Evolutionary conservation across 2,888 invertebrate species (phyloP).

Genomic region (Oxycera nigricornis): DNA sequence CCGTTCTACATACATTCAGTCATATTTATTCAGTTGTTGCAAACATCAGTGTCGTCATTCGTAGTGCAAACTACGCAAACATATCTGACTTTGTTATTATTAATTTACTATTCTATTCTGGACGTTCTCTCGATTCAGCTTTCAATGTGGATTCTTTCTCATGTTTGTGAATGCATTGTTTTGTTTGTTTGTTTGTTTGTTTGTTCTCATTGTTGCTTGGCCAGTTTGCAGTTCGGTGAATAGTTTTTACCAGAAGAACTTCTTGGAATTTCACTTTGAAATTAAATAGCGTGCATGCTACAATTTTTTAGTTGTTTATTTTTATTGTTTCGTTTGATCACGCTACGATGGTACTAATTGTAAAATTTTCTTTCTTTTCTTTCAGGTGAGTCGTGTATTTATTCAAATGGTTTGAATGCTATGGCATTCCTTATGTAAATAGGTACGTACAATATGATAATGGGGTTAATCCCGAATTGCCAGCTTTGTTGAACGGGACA

Average conservation of each 20-base stretch:
- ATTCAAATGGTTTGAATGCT: no score
- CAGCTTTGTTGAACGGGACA: no score
- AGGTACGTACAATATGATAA: no score
- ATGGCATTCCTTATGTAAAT: no score
- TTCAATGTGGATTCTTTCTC: neutral
- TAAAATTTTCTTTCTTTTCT: neutral
- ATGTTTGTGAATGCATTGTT: neutral
- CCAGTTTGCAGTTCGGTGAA: neutral
- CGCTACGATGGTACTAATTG: neutral
- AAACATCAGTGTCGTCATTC: neutral
- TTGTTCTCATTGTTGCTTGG: neutral
- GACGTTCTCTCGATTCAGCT: neutral
- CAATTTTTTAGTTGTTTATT: neutral
- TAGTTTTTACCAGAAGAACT: neutral
- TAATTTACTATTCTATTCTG: constrained; percentile 5
- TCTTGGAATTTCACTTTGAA: neutral
- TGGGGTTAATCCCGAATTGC: no score
- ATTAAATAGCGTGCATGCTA: neutral
- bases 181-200: neutral
- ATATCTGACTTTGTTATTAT: neutral
- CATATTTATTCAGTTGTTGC: constrained; percentile 5
- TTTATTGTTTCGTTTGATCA: neutral
- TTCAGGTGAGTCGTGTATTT: constrained; percentile 35
- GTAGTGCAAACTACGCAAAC: neutral
- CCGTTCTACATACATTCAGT: neutral